Evolutionary conservation across 1,140 invertebrate species (phyloP).

Genomic region (Steinernema khuongi): DNA sequence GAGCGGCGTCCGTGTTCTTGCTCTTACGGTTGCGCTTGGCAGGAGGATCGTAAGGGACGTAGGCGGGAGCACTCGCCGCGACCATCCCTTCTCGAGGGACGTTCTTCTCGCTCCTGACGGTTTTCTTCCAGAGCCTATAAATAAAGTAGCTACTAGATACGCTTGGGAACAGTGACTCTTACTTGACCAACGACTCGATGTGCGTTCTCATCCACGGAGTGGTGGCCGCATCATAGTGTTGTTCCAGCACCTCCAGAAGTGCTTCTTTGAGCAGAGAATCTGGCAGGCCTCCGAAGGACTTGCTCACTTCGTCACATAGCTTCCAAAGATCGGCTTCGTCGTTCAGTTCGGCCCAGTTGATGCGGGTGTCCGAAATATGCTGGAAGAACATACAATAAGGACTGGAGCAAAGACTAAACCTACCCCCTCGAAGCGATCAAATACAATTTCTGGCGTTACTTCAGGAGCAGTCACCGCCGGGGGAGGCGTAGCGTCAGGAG

Average conservation of each 20-base stretch:
- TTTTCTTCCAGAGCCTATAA: slow-evolving; percentile 24
- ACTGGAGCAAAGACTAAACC: too few species aligned
- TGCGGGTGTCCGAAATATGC: background rate
- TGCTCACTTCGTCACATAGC: slow-evolving; percentile 27
- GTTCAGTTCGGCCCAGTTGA: slow-evolving; percentile 38
- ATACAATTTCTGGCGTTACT: background rate
- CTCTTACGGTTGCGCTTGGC: slow-evolving; percentile 22
- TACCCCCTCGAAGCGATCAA: background rate
- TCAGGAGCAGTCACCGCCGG: background rate
- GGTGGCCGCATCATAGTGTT: slow-evolving; percentile 20
- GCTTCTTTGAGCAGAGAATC: slow-evolving; percentile 34
- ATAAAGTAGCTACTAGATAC: slow-evolving; percentile 8
- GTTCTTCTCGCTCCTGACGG: slow-evolving; percentile 9
- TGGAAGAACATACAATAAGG: too few species aligned
- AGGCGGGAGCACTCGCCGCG: background rate
- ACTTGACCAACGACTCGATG: slow-evolving; percentile 21
- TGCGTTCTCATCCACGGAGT: slow-evolving; percentile 20
- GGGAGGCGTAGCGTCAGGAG: background rate
- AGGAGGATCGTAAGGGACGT: slow-evolving; percentile 8
- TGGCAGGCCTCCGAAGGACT: slow-evolving; percentile 27
- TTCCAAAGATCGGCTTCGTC: slow-evolving; percentile 32
- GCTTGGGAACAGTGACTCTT: background rate
- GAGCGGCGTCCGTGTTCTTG: slow-evolving; percentile 23
- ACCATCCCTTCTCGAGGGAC: background rate
- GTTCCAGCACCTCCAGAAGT: slow-evolving; percentile 26